phyloP scores from a whole-genome alignment of 2,888 invertebrate species.

The Apamea anceps region DNA sequence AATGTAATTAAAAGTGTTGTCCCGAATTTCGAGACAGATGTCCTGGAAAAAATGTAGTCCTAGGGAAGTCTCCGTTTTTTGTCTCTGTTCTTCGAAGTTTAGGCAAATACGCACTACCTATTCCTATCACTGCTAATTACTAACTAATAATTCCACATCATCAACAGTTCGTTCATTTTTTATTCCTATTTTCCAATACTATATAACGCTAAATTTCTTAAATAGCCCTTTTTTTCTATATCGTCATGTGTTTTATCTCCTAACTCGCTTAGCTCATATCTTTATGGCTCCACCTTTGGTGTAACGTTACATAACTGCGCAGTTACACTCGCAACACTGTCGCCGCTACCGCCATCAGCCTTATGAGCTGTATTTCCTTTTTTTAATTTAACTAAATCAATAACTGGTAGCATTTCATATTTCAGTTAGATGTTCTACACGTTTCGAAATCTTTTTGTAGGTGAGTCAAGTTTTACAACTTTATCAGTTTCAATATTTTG shows the following conservation, averaged over 20 bases:
- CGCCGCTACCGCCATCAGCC: slow-evolving; percentile 53
- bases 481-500: neutral
- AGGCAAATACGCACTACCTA: too few relatives aligned
- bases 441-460: neutral
- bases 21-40: too few relatives aligned
- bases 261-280: slow-evolving; percentile 3
- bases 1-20: too few relatives aligned
- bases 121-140: too few relatives aligned
- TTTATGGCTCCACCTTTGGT: slow-evolving; percentile 57
- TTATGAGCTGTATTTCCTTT: slow-evolving; percentile 49
- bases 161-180: neutral
- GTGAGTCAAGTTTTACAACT: neutral
- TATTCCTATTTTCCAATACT: neutral
- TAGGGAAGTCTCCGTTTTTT: too few relatives aligned
- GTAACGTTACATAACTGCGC: slow-evolving; percentile 58
- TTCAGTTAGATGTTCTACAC: neutral
- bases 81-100: too few relatives aligned
- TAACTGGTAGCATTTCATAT: neutral
- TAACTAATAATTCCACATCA: neutral
- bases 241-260: neutral
- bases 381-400: slow-evolving; percentile 45
- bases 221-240: neutral
- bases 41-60: too few relatives aligned
- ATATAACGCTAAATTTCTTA: neutral
- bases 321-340: slow-evolving; percentile 59